Evolutionary conservation across 2,113 vertebrate species (phyloP).

Genomic region (Chloroceryle aenea): DNA sequence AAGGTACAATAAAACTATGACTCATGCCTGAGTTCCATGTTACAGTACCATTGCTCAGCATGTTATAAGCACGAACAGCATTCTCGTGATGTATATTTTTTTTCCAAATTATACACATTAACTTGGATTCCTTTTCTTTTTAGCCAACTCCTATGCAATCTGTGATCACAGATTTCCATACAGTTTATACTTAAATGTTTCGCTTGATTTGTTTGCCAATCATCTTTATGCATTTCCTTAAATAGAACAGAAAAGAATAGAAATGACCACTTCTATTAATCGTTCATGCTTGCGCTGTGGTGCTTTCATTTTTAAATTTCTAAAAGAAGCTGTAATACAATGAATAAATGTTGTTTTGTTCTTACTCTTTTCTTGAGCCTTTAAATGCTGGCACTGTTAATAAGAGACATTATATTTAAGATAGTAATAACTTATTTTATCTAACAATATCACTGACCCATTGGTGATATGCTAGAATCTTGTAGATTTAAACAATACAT

Average conservation of each 20-base stretch:
- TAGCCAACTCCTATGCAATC: background rate
- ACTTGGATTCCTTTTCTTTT: background rate
- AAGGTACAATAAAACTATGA: background rate
- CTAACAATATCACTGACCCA: background rate
- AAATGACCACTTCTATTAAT: background rate
- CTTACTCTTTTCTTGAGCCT: background rate
- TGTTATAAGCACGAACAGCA: background rate
- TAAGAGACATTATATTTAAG: background rate
- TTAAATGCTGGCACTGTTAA: background rate
- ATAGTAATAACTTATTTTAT: background rate
- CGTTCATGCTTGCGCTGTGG: background rate
- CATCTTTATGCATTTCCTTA: background rate
- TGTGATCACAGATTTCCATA: background rate
- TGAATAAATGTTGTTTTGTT: background rate
- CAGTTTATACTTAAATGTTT: background rate
- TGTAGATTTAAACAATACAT: background rate
- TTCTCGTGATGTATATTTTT: background rate
- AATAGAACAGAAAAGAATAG: background rate
- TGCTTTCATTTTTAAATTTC: background rate
- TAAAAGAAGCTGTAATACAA: background rate
- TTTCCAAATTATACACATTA: background rate
- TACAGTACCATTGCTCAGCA: background rate
- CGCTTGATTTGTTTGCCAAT: background rate
- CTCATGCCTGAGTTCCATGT: background rate
- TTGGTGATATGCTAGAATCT: background rate